Percentiles rank a stretch among this genome's conserved stretches.
phyloP scores from a whole-genome alignment of 2,888 invertebrate genomes.

The Noctua fimbriata region DNA sequence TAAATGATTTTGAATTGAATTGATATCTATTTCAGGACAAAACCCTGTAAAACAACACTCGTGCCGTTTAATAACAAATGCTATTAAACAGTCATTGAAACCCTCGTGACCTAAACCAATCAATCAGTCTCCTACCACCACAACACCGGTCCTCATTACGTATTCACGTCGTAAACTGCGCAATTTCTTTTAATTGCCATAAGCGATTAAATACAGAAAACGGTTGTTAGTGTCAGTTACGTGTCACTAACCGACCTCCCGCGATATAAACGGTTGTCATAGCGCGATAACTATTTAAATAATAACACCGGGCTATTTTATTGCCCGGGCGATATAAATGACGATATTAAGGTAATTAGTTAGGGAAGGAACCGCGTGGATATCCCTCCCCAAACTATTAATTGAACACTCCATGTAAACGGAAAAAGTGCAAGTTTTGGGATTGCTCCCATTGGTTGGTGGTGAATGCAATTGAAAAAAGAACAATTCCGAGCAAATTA shows the following conservation, averaged over 20 bases:
- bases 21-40: not conserved
- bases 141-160: constrained; percentile 26
- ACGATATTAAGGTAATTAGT: constrained; percentile 50
- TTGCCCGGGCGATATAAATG: constrained; percentile 18
- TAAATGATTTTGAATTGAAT: too few relatives aligned
- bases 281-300: constrained; percentile 51
- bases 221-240: constrained; percentile 51
- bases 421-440: constrained; percentile 7
- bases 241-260: constrained; percentile 35
- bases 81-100: constrained; percentile 25
- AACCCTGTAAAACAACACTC: constrained; percentile 5
- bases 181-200: constrained; percentile 51
- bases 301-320: constrained; percentile 55
- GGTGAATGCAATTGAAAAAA: constrained; percentile 24
- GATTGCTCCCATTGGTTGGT: not conserved
- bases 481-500: constrained; percentile 31
- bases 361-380: not conserved
- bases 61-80: constrained; percentile 4
- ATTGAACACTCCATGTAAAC: constrained; percentile 33
- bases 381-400: constrained; percentile 2
- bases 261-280: constrained; percentile 19
- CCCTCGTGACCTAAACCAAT: constrained; percentile 38
- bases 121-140: constrained; percentile 18
- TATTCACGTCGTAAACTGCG: constrained; percentile 42
- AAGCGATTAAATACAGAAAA: constrained; percentile 35